A percentile compares a stretch with the other conserved stretches of the same genome.
Evolutionary conservation across 2,797 vertebrate species (phyloP).

Genomic region (Phaenicophaeus curvirostris): DNA sequence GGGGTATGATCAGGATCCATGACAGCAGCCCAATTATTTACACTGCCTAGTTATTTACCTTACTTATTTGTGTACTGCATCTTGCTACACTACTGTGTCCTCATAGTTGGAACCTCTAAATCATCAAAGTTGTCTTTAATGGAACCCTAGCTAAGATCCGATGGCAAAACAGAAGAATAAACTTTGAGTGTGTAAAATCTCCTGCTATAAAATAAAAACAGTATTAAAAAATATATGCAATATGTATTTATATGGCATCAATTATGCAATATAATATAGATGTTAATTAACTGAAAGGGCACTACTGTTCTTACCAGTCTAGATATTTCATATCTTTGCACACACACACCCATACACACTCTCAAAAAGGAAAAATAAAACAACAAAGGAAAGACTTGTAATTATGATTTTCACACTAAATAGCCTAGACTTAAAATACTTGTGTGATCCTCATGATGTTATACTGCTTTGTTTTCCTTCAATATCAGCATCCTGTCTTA

Average conservation of each 20-base stretch:
- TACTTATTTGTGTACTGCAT: not conserved
- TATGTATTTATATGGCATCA: not conserved
- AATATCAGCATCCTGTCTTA: not conserved
- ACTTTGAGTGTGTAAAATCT: not conserved
- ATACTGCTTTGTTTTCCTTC: not conserved
- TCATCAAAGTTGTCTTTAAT: not conserved
- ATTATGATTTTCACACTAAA: not conserved
- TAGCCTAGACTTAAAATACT: not conserved
- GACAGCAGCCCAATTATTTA: not conserved
- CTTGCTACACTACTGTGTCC: not conserved
- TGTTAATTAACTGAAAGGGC: not conserved
- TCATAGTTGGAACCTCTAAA: not conserved
- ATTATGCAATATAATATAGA: not conserved
- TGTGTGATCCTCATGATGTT: fast-evolving
- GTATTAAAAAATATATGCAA: not conserved
- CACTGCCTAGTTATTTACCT: not conserved
- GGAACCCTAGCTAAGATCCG: not conserved
- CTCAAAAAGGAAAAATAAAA: not conserved
- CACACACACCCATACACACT: not conserved
- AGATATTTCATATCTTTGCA: not conserved
- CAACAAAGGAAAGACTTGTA: not conserved
- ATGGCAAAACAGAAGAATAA: not conserved
- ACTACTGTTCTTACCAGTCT: not conserved
- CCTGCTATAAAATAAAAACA: not conserved
- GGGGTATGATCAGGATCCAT: not conserved